Conservation (phyloP, 1,140 invertebrate species). For the Hycleus phaleratus region DNA sequence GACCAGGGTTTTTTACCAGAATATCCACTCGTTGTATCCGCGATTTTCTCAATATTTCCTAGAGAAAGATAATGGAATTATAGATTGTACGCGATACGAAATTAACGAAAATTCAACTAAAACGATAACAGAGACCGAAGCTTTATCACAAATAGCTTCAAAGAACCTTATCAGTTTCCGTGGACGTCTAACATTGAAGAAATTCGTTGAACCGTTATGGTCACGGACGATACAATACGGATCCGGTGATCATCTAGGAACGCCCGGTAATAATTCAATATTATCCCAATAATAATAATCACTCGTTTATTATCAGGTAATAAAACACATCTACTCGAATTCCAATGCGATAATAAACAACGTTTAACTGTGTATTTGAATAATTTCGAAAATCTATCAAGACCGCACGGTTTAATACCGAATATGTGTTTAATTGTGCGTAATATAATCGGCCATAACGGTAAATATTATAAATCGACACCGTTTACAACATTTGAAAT, state of each 20-base stretch:
- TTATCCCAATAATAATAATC: not conserved
- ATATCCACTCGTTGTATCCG: not conserved
- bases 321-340: conserved; percentile 1
- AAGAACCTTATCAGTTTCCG: not conserved
- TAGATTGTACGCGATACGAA: not conserved
- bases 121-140: not conserved
- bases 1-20: not conserved
- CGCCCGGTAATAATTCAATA: not conserved
- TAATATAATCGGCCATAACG: conserved; percentile 3
- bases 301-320: not conserved
- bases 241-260: not conserved
- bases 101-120: not conserved
- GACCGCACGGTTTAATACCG: conserved; percentile 6
- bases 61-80: not conserved
- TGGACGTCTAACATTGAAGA: not conserved
- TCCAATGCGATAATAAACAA: not conserved
- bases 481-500: conserved; percentile 8
- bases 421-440: conserved; percentile 9
- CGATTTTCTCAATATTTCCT: not conserved
- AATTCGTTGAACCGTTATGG: not conserved
- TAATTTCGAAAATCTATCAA: conserved; percentile 11
- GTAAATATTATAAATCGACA: conserved; percentile 10
- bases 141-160: not conserved
- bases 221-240: not conserved
- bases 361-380: conserved; percentile 6